A percentile compares a stretch with the other conserved stretches of the same genome.
phyloP scores from a whole-genome alignment of 2,888 invertebrate genomes.

The Syritta pipiens region DNA sequence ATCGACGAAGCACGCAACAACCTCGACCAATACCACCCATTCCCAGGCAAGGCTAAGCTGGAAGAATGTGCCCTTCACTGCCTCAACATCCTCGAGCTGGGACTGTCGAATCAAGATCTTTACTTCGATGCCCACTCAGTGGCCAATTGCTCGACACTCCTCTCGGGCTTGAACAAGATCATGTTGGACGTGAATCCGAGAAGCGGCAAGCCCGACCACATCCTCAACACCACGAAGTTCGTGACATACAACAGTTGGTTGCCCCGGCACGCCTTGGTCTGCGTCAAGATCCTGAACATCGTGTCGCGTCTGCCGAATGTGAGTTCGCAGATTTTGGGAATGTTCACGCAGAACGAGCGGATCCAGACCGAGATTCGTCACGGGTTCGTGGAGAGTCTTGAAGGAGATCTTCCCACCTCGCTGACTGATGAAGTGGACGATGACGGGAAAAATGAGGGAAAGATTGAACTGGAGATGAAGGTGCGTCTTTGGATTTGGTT shows the following conservation, averaged over 20 bases:
- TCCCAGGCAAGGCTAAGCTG: conserved; percentile 84
- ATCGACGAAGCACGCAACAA: conserved; percentile 88
- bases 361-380: conserved; percentile 83
- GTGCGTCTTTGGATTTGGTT: conserved; percentile 17
- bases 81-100: conserved; percentile 87
- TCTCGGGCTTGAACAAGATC: conserved; percentile 89
- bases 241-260: conserved; percentile 84
- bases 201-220: conserved; percentile 88
- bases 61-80: conserved; percentile 86
- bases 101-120: conserved; percentile 85
- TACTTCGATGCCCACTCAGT: conserved; percentile 85
- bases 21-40: conserved; percentile 85
- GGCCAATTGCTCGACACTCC: conserved; percentile 83
- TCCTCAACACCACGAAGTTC: conserved; percentile 88
- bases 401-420: conserved; percentile 79
- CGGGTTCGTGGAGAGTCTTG: conserved; percentile 93
- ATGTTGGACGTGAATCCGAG: conserved; percentile 88
- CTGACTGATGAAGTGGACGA: conserved; percentile 67
- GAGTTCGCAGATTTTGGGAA: conserved; percentile 86
- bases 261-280: conserved; percentile 84
- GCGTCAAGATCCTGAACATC: conserved; percentile 85
- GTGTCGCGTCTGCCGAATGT: conserved; percentile 84
- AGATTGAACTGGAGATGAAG: conserved; percentile 76
- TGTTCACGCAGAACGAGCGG: conserved; percentile 84
- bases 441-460: conserved; percentile 57